Conservation (phyloP, 2,797 vertebrate genomes). For the Schizopygopsis malacanthus region DNA sequence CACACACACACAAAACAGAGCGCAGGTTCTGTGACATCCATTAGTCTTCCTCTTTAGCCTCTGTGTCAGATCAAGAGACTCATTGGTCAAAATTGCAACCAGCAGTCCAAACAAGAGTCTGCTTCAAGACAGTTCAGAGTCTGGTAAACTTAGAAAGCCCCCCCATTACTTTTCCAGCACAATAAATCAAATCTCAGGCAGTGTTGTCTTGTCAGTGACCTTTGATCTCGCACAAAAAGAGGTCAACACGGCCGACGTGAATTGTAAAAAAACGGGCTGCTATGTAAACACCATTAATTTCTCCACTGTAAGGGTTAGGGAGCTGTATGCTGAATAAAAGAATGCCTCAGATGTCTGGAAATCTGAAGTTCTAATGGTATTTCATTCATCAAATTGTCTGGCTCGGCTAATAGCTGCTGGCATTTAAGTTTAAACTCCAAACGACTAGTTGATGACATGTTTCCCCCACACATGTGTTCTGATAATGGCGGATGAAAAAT, state of each 20-base stretch:
- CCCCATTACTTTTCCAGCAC: conserved; percentile 90
- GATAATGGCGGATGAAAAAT: conserved; percentile 48
- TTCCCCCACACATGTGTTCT: conserved; percentile 64
- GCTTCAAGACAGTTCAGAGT: conserved; percentile 82
- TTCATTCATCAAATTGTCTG: conserved; percentile 89
- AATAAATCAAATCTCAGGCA: conserved; percentile 91
- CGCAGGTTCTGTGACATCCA: conserved; percentile 46
- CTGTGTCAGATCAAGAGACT: conserved; percentile 83
- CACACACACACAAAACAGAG: conserved; percentile 33
- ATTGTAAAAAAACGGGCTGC: conserved; percentile 76
- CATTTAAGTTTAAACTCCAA: conserved; percentile 57
- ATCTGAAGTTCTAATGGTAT: conserved; percentile 87
- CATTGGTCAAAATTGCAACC: conserved; percentile 90
- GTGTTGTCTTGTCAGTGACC: conserved; percentile 87
- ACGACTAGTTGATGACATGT: conserved; percentile 57
- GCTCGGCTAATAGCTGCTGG: conserved; percentile 71
- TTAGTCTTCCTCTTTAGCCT: conserved; percentile 73
- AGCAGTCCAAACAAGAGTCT: conserved; percentile 87
- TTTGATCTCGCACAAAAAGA: conserved; percentile 87
- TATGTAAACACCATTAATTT: conserved; percentile 65
- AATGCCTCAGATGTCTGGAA: conserved; percentile 87
- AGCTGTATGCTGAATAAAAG: conserved; percentile 79
- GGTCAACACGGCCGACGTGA: conserved; percentile 88
- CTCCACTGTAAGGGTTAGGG: conserved; percentile 58
- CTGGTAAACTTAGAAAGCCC: conserved; percentile 90